These are phyloP conservation scores for Euthynnus affinis DNA, from an alignment of 2,797 vertebrate genomes.

Conservation along the genomic window DNA sequence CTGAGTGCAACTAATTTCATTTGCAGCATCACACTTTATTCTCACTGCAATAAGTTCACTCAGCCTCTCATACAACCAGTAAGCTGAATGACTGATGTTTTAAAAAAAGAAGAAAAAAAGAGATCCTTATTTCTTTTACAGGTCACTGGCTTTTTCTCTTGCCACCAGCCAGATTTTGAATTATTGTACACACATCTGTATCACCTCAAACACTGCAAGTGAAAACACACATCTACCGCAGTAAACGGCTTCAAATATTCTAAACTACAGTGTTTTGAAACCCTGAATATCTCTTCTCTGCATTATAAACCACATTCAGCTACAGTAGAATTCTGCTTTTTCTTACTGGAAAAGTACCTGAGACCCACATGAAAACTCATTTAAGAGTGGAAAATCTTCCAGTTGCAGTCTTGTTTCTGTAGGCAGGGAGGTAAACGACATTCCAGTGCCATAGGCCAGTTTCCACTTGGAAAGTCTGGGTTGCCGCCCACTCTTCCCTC, in stretches of 20 bases:
- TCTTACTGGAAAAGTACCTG: constrained; percentile 53
- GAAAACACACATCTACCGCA: background rate
- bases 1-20: background rate
- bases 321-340: too few species aligned
- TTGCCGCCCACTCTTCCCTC: constrained; percentile 53
- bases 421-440: constrained; percentile 58
- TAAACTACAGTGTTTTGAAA: background rate
- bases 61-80: background rate
- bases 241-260: background rate
- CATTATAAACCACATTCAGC: background rate
- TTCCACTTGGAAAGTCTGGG: constrained; percentile 70
- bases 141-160: background rate
- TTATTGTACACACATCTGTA: background rate
- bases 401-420: constrained; percentile 43
- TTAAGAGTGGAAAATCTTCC: constrained; percentile 40
- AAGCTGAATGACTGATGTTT: constrained; percentile 7
- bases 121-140: background rate
- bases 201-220: background rate
- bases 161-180: background rate
- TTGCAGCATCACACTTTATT: background rate
- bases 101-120: background rate
- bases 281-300: background rate
- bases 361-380: constrained; percentile 38
- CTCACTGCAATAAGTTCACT: background rate
- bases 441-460: constrained; percentile 69